These are phyloP conservation scores for Procavia capensis DNA, from an alignment of 2,113 vertebrate species.

Conservation along the genomic window DNA sequence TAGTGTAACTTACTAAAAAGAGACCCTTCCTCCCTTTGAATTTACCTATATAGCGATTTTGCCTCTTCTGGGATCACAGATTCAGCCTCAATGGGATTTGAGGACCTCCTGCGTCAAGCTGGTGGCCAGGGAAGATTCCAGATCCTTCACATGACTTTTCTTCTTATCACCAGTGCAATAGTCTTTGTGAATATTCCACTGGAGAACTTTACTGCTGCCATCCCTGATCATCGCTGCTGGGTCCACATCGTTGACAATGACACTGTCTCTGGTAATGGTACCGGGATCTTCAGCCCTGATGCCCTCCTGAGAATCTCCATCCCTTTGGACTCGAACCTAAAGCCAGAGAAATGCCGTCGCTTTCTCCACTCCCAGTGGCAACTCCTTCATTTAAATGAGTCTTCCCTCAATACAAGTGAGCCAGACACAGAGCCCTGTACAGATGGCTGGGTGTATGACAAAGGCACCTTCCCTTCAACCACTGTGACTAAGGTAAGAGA, in stretches of 20 bases:
- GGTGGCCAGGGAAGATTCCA: conserved; percentile 69
- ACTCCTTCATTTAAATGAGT: not conserved
- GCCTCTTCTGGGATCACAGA: not conserved
- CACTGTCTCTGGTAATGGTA: not conserved
- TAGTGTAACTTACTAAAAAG: not conserved
- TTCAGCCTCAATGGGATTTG: conserved; percentile 46
- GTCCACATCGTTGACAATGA: not conserved
- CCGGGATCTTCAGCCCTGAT: not conserved
- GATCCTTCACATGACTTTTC: conserved; percentile 29
- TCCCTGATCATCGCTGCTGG: conserved; percentile 89
- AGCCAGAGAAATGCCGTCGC: not conserved
- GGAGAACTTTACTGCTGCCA: conserved; percentile 75
- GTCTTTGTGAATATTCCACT: conserved; percentile 1
- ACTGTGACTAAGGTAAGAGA: conserved; percentile 70
- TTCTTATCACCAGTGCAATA: not conserved
- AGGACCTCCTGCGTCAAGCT: conserved; percentile 33
- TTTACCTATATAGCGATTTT: not conserved
- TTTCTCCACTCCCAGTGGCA: not conserved
- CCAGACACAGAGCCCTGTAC: too few species aligned
- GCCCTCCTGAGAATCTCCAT: not conserved
- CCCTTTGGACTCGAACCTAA: not conserved
- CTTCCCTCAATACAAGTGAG: not conserved
- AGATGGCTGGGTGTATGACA: not conserved
- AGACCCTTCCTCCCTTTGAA: not conserved
- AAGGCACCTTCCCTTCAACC: conserved; percentile 40